Conservation (phyloP, 2,888 invertebrate genomes). For the Hirtodrosophila duncani region DNA sequence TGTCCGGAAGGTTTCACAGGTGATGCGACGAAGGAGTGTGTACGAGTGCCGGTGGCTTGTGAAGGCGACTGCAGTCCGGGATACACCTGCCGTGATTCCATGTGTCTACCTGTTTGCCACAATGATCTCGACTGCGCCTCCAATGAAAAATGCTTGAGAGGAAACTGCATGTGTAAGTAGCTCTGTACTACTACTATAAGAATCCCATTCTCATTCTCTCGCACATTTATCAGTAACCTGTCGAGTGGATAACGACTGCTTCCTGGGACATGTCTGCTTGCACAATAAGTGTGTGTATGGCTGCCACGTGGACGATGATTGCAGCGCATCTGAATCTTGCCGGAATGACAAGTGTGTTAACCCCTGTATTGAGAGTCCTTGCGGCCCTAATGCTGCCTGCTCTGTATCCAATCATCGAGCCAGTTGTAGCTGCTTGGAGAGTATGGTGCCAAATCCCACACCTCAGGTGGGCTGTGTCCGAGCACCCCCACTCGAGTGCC, state of each 20-base stretch:
- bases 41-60: conserved; percentile 90
- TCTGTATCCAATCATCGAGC: conserved; percentile 89
- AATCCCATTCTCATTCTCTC: neutral
- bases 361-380: conserved; percentile 87
- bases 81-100: conserved; percentile 87
- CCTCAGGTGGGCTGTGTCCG: conserved; percentile 92
- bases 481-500: conserved; percentile 86
- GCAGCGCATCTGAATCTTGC: conserved; percentile 90
- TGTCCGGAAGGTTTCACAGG: conserved; percentile 93
- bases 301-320: conserved; percentile 92
- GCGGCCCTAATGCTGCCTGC: conserved; percentile 91
- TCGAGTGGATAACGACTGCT: conserved; percentile 93
- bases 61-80: conserved; percentile 85
- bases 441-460: conserved; percentile 91
- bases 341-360: conserved; percentile 88
- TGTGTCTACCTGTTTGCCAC: conserved; percentile 88
- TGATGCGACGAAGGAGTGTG: conserved; percentile 89
- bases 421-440: conserved; percentile 87
- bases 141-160: conserved; percentile 92
- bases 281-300: conserved; percentile 91
- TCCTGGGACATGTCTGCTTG: conserved; percentile 92
- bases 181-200: neutral
- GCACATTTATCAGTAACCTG: conserved; percentile 83
- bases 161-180: conserved; percentile 87
- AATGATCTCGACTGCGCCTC: conserved; percentile 90